These are phyloP conservation scores for Cynaeus angustus DNA, from an alignment of 2,888 invertebrate species.

Conservation along the genomic window DNA sequence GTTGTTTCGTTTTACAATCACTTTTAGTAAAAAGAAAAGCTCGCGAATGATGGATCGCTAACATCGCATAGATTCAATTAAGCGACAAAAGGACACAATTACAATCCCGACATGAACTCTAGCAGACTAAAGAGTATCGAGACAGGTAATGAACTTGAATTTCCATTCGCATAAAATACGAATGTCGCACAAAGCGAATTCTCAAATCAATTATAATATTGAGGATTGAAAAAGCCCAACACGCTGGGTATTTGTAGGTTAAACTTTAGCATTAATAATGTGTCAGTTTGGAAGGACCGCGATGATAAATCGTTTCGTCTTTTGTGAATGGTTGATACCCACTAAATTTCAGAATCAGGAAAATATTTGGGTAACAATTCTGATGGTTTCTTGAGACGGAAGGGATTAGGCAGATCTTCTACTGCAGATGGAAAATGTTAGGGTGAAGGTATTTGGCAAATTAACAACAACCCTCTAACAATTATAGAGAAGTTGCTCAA, in stretches of 20 bases:
- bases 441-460: slow-evolving; percentile 51
- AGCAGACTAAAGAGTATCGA: slow-evolving; percentile 8
- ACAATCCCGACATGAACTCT: slow-evolving; percentile 18
- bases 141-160: slow-evolving; percentile 14
- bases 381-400: slow-evolving; percentile 20
- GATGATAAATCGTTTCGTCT: slow-evolving; percentile 21
- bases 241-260: slow-evolving; percentile 16
- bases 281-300: slow-evolving; percentile 10
- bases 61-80: slow-evolving; percentile 26
- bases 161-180: not conserved
- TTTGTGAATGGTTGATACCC: slow-evolving; percentile 18
- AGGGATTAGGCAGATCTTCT: slow-evolving; percentile 24
- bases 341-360: slow-evolving; percentile 18
- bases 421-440: slow-evolving; percentile 24
- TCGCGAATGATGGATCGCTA: slow-evolving; percentile 12
- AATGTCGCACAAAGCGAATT: slow-evolving; percentile 9
- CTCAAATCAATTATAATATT: not conserved
- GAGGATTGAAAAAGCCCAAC: not conserved
- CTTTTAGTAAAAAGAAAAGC: not conserved
- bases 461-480: slow-evolving; percentile 52
- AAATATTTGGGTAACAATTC: slow-evolving; percentile 28
- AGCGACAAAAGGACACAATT: slow-evolving; percentile 28
- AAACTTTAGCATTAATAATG: slow-evolving; percentile 23
- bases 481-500: slow-evolving; percentile 51
- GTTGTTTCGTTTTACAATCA: slow-evolving; percentile 14